Percentiles rank a stretch among this genome's conserved stretches.
Evolutionary conservation across 2,888 invertebrate species (phyloP).

Genomic region (Coelopa pilipes): DNA sequence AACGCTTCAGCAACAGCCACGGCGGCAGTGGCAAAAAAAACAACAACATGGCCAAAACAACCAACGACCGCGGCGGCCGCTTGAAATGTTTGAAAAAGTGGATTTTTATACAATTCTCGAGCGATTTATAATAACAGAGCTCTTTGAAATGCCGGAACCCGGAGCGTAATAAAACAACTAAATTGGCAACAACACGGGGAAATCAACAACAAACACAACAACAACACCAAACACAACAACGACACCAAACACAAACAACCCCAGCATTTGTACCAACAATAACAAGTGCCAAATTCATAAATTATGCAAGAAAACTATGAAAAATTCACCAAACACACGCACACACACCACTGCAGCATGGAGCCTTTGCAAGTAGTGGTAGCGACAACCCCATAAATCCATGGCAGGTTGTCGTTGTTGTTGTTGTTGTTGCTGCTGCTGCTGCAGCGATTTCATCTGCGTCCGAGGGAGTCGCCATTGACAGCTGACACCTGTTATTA

Average conservation of each 20-base stretch:
- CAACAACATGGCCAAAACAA: too few species aligned
- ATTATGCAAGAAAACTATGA: not conserved
- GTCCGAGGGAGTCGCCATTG: slow-evolving; percentile 43
- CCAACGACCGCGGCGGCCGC: slow-evolving; percentile 4
- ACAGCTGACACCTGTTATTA: slow-evolving; percentile 51
- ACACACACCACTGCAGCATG: too few species aligned
- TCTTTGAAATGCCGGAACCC: slow-evolving; percentile 30
- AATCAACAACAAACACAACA: too few species aligned
- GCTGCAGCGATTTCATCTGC: too few species aligned
- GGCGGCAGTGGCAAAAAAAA: too few species aligned
- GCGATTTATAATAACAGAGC: slow-evolving; percentile 15
- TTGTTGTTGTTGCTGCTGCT: too few species aligned
- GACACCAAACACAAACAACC: not conserved
- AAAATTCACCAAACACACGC: not conserved
- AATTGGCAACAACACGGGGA: too few species aligned
- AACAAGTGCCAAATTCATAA: not conserved
- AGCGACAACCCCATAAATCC: not conserved
- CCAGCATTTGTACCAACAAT: not conserved
- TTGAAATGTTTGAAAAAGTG: slow-evolving; percentile 20
- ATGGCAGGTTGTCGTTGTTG: not conserved
- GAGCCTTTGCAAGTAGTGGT: not conserved
- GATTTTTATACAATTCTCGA: slow-evolving; percentile 20
- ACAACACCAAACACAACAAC: not conserved
- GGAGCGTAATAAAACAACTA: slow-evolving; percentile 19
- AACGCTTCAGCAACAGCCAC: not conserved